Base-by-base conservation (phyloP, 2,888 invertebrate species). In the Trypoxylon attenuatum region DNA sequence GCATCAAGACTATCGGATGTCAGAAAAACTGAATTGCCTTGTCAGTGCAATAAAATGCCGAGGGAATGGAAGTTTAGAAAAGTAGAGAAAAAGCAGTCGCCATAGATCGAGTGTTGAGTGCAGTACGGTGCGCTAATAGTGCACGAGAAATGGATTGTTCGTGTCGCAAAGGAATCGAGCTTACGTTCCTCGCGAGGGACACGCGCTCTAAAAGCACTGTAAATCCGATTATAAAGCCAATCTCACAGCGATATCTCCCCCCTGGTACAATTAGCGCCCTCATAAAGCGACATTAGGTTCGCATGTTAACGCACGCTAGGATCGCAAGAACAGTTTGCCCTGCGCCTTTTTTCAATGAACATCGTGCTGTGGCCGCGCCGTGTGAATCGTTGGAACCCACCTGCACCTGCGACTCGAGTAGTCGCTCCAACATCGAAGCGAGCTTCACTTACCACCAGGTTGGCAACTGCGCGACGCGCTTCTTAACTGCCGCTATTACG, bases 401-500 rank as follows among this genome's bases (percentile, higher is more conserved):
- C n/a, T n/a, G n/a, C n/a, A n/a, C n/a, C n/a, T n/a, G n/a, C 57
- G 57, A 49, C 51, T 39, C 47, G 47, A 19, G 42, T 54, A 29
- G 27, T 64, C 41, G 49, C 50, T 49, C 33, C 50, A 52, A n/a
- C 22, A 33, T 38, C 21, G 39, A 19, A 49, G 42, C 53, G 49
- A 61, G 54, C 51, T n/a, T n/a, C n/a, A n/a, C n/a, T n/a, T n/a
- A n/a, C 57, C 54, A 61, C 69, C 70, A 59, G 57, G 64, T 65
- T 70, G 58, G 47, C 68, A 55, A 54, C 65, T 72, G 64, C 63
- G 59, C 61, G 58, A 60, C 67, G 53, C 42, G 58, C 60, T 55
- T 68, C 76, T 78, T 73, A 79, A 78, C 74, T 66, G 76, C 77
- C 50, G 75, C 78, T 71, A 80, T 80, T 78, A 79, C 79, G 68